A percentile compares a stretch with the other conserved stretches of the same genome.
Conservation (phyloP, 2,888 invertebrate genomes). For the Ochropleura leucogaster region DNA sequence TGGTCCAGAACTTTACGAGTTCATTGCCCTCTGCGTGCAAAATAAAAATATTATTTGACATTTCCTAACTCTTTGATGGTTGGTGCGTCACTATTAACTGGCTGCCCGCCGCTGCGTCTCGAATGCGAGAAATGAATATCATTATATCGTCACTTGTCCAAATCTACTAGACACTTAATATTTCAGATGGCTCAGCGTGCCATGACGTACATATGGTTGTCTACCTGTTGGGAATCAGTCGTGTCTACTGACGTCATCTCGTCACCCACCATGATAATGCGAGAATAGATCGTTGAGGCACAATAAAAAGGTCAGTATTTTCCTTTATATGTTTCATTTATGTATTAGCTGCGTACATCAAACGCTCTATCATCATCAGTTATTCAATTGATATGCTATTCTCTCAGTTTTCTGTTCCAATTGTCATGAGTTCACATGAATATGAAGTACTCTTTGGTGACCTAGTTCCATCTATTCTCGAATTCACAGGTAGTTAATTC, state of each 20-base stretch:
- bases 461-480: slow-evolving; percentile 77
- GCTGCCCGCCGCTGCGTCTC: slow-evolving; percentile 55
- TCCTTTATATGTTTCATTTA: neutral
- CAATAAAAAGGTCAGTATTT: slow-evolving; percentile 7
- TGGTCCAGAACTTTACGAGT: slow-evolving; percentile 54
- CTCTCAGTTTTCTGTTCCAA: slow-evolving; percentile 1
- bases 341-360: neutral
- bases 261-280: slow-evolving; percentile 31
- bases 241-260: slow-evolving; percentile 37
- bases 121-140: slow-evolving; percentile 59
- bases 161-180: slow-evolving; percentile 60
- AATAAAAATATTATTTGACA: slow-evolving; percentile 68
- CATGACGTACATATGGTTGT: slow-evolving; percentile 35
- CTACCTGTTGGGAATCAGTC: slow-evolving; percentile 32
- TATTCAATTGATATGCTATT: neutral
- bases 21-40: slow-evolving; percentile 65
- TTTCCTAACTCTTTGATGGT: slow-evolving; percentile 69
- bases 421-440: slow-evolving; percentile 32
- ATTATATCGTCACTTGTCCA: slow-evolving; percentile 69
- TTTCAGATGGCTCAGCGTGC: slow-evolving; percentile 27
- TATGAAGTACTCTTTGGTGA: slow-evolving; percentile 55
- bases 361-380: neutral
- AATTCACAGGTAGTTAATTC: slow-evolving; percentile 76
- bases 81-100: slow-evolving; percentile 65
- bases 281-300: slow-evolving; percentile 1